phyloP scores from a whole-genome alignment of 92 coral and sea anemone genomes.

The Muricea muricata region DNA sequence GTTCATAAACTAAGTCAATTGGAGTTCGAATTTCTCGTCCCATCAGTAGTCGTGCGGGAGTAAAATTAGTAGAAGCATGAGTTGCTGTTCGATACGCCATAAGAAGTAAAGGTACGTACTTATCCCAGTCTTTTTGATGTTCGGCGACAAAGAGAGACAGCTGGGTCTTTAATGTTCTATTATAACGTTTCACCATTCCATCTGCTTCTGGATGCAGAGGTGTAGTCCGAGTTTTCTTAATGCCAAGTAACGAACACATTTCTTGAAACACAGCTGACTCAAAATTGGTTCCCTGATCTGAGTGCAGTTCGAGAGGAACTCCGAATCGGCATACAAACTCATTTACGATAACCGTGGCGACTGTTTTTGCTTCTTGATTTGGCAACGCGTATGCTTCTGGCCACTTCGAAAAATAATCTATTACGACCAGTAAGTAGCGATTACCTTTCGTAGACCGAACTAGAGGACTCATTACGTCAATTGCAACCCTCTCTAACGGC shows the following conservation, averaged over 20 bases:
- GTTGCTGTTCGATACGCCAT: constrained; percentile 5
- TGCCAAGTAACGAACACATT: constrained; percentile 16
- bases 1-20: constrained; percentile 1
- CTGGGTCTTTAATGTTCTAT: constrained; percentile 4
- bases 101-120: background rate
- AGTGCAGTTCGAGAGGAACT: constrained; percentile 24
- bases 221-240: constrained; percentile 1
- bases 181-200: constrained; percentile 15
- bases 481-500: background rate
- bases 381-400: constrained; percentile 58
- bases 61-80: background rate
- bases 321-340: constrained; percentile 21
- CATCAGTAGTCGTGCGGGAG: background rate
- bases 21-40: background rate
- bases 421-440: background rate
- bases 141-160: constrained; percentile 3
- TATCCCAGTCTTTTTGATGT: background rate
- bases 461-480: constrained; percentile 5
- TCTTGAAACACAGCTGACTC: constrained; percentile 28
- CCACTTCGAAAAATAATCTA: constrained; percentile 29
- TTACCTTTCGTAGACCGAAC: background rate
- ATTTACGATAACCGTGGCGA: constrained; percentile 3
- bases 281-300: constrained; percentile 31
- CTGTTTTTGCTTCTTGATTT: constrained; percentile 37
- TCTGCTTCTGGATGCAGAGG: constrained; percentile 27